Base-by-base conservation (phyloP, 2,888 invertebrate genomes). In the Papilio protenor region DNA sequence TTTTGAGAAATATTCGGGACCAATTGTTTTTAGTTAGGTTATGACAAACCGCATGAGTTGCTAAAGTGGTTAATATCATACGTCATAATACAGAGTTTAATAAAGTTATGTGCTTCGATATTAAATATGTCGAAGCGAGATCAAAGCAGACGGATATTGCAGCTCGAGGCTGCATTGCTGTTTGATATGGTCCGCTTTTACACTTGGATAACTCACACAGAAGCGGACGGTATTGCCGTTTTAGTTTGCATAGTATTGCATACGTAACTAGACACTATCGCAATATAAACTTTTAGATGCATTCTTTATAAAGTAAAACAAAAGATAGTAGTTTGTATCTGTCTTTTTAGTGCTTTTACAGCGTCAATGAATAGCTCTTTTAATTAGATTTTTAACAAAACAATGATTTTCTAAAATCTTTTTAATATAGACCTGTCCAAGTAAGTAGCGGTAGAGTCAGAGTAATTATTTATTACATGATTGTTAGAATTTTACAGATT, bases 91-190 rank as follows among this genome's bases (percentile, higher is more conserved):
- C 2, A 64, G 16, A 10, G 27, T 45, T 69, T 69, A 75, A 77
- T 73, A 75, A 74, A 79, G 69, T 57, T 69, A 72, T 75, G 21
- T 52, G 16, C 57, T 45, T 64, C 49, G 55, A 49, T 77, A 69
- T 69, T 69, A 69, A 69, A 69, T 45, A 69, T n/a, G 66, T 69
- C 21, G 45, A 66, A 69, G 66, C 45, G n/a, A 69, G 45, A 69
- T 69, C 66, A 69, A 45, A 69, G 66, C 21, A 45, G n/a, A 21
- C 45, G 66, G 61, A 69, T 69, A 69, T 69, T 69, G 66, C 45
- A 45, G 70, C 40, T 69, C 45, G 27, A 21, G 59, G 21, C 47
- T 49, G 69, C 69, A 45, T 52, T 40, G 59, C 40, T 69, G 23
- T 75, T 75, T 49, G 16, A 69, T 69, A 45, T 45, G 40, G 18